A percentile compares a stretch with the other conserved stretches of the same genome.
phyloP scores from a whole-genome alignment of 2,113 vertebrate species.

The Amblyornis subalaris region DNA sequence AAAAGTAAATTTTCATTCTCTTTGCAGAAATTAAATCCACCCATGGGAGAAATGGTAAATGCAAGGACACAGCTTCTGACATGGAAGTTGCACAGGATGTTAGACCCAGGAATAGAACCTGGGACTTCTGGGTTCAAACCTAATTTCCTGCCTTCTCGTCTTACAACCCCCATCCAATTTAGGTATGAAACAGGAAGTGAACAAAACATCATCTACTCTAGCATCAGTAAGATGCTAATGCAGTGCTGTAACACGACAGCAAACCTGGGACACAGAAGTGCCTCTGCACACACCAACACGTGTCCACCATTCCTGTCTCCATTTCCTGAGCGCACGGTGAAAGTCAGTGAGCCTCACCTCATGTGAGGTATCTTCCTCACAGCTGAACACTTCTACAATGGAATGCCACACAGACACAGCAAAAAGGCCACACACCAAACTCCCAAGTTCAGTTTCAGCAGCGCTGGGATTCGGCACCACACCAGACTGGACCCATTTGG shows the following conservation, averaged over 20 bases:
- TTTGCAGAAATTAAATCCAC: not conserved
- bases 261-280: not conserved
- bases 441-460: not conserved
- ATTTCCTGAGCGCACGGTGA: rapidly evolving
- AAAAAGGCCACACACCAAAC: not conserved
- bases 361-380: not conserved
- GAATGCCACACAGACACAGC: not conserved
- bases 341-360: not conserved
- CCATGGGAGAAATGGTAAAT: not conserved
- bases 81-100: rapidly evolving
- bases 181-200: not conserved
- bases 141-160: not conserved
- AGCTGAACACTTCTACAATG: not conserved
- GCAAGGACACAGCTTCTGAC: not conserved
- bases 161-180: not conserved
- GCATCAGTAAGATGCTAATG: rapidly evolving
- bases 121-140: not conserved
- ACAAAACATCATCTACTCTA: not conserved
- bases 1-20: not conserved
- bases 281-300: rapidly evolving
- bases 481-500: not conserved
- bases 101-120: not conserved
- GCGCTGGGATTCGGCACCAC: not conserved
- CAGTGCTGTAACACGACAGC: not conserved
- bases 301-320: not conserved